Percentiles rank a stretch among this genome's conserved stretches.
These are phyloP conservation scores for Thymallus thymallus DNA, from an alignment of 2,113 vertebrate species.

Conservation along the genomic window DNA sequence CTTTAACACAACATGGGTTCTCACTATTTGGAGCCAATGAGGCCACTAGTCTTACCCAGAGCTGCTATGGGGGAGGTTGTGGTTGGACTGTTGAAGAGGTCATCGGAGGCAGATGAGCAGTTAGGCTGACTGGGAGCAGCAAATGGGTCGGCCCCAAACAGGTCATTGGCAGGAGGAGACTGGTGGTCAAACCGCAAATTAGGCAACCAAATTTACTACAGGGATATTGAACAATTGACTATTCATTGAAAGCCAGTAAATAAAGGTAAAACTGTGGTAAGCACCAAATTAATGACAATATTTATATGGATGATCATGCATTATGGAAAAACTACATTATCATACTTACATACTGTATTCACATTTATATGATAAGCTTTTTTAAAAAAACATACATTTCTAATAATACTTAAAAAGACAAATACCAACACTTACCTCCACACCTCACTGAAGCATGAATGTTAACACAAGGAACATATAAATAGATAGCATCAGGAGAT, in stretches of 20 bases:
- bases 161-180: slow-evolving; percentile 71
- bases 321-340: too few species aligned
- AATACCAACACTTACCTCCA: slow-evolving; percentile 55
- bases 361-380: too few species aligned
- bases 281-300: too few species aligned
- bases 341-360: too few species aligned
- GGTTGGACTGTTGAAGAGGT: slow-evolving; percentile 70
- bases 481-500: slow-evolving; percentile 26
- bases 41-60: slow-evolving; percentile 58
- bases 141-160: slow-evolving; percentile 82
- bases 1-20: too few species aligned
- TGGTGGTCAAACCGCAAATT: slow-evolving; percentile 49
- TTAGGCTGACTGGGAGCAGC: slow-evolving; percentile 52
- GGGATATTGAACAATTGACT: too few species aligned
- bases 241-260: too few species aligned
- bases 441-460: slow-evolving; percentile 57
- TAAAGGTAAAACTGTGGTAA: too few species aligned
- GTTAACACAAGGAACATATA: slow-evolving; percentile 37
- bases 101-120: slow-evolving; percentile 51
- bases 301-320: too few species aligned
- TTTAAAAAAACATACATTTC: too few species aligned
- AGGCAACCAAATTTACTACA: background rate
- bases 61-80: slow-evolving; percentile 46
- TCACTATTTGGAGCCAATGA: too few species aligned
- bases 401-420: background rate